Base-by-base conservation (phyloP, 2,797 vertebrate species). In the Lycodopsis pacificus region DNA sequence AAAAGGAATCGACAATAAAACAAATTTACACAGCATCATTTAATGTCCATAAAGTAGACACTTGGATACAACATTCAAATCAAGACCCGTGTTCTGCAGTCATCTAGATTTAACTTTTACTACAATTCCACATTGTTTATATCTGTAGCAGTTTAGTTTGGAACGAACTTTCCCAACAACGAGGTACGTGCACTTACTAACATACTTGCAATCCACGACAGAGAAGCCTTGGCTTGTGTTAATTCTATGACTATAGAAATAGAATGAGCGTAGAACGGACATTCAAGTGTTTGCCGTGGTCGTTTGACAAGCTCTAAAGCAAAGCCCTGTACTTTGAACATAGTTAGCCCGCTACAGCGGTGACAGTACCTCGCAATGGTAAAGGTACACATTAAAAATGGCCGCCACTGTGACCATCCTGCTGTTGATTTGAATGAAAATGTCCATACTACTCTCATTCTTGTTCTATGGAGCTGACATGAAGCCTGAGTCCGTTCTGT, bases 11-110 rank as follows among this genome's bases (percentile, higher is more conserved):
- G 15, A 40, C 32, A 4, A 51, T 38, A 42, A 56, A 20, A 42
- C 7, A 10, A 5, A 58, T 48, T 22, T 32, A 9, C 3, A 48
- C 1, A 66, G 7, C 4, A 57, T 44, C 0, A 9, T 48, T 83
- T 65, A 56, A 70, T 80, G 46, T 44, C 2, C 19, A 63, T 51
- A 62, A 20, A 69, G 8, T 17, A 15, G 27, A 61, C 44, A 73
- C 0, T 4, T 58, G n/a, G 14, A 51, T 53, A 7, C 30, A 27
- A 40, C 2, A 27, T 27, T 3, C 22, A 62, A 20, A 49, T 10
- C 27, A 46, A 5, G 48, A 38, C 1, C 13, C 5, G 14, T 58
- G 5, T 64, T 59, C 17, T 9, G 30, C 5, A 48, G 46, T 6
- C 1, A 34, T 53, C 7, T n/a, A 7, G 19, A 67, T 5, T 11